Conservation (phyloP, 2,888 invertebrate species). For the Cantharis rustica region DNA sequence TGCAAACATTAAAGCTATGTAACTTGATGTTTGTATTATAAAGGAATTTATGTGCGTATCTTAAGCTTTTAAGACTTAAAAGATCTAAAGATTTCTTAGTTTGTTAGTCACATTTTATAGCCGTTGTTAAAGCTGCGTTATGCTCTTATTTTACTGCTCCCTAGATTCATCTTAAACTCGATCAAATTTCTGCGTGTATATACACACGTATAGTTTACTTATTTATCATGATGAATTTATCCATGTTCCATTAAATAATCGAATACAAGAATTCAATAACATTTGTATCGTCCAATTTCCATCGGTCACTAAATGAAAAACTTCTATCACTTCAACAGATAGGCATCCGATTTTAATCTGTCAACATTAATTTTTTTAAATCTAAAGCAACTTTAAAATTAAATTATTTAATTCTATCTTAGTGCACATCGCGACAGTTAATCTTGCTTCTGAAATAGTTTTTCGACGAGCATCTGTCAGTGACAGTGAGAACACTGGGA, state of each 20-base stretch:
- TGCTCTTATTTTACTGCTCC: neutral
- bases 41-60: neutral
- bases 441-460: conserved; percentile 42
- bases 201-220: neutral
- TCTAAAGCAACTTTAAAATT: conserved; percentile 29
- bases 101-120: neutral
- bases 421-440: conserved; percentile 35
- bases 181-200: neutral
- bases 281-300: neutral
- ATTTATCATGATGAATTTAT: neutral
- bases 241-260: neutral
- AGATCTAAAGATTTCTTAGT: neutral
- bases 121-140: neutral
- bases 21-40: neutral
- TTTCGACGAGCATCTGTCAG: conserved; percentile 46
- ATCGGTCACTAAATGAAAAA: neutral
- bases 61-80: neutral
- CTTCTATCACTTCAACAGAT: neutral
- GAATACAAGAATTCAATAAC: neutral
- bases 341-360: neutral
- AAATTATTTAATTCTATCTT: conserved; percentile 38
- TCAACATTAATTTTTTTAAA: neutral
- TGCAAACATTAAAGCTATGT: neutral
- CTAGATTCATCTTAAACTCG: neutral
- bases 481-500: conserved; percentile 47